Base-by-base conservation (phyloP, 2,797 vertebrate genomes). In the Pseudomugil tenellus region DNA sequence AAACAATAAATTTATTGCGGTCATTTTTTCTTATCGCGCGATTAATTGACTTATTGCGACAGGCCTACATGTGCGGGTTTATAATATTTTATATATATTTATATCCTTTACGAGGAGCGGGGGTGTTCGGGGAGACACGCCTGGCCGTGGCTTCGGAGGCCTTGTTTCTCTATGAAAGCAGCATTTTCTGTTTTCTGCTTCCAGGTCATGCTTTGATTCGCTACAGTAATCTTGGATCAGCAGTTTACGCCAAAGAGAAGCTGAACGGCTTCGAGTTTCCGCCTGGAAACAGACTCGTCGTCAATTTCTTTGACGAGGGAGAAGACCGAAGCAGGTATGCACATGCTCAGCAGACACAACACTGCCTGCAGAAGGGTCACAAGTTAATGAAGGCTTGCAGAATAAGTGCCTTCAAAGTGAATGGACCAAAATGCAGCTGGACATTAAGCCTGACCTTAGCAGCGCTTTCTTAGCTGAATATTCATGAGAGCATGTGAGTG, bases 231-330 rank as follows among this genome's bases (percentile, higher is more conserved):
- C 80, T 94, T 8, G 96, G 96, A 0, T 98, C 97, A n/a, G 95
- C 98, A 0, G 92, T 99, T 73, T 99, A 98, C 62, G 98, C 98
- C 80, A 97, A 96, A 74, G 95, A 96, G 71, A 99, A 98, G 74
- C 90, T 99, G 19, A 95, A 97, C 0, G 96, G 97, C 2, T 98
- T 99, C 85, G 97, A 99, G 71, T 98, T 96, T 80, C 98, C 97
- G 19, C 96, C 96, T 48, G 97, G 97, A 51, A 98, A 98, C 90
- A 91, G 96, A 23, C 91, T 99, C 51, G 93, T 86, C 2, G 95
- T 98, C 12, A 86, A 90, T 70, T 98, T 95, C 77, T 74, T 96
- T 11, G 96, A 97, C 8, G 96, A 98, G 43, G 97, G 96, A 55
- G 96, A 94, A 57, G 96, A 98, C 74, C 93, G 94, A 48, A 91